Evolutionary conservation across 2,888 invertebrate genomes (phyloP), one percentile per base, ranked within the genome.

Genomic region (Drosophila nr. fundita): DNA sequence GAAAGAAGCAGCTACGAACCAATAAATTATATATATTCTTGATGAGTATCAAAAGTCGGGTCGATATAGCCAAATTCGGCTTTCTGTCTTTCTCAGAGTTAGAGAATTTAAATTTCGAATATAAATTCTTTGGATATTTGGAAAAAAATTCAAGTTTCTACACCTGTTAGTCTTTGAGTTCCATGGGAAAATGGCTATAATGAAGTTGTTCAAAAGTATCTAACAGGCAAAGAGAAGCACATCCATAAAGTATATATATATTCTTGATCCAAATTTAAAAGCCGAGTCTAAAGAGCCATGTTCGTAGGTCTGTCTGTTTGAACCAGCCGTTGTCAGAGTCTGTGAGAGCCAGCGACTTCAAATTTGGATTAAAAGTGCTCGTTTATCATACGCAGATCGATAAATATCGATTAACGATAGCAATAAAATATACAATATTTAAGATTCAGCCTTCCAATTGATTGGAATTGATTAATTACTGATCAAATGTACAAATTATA

Each of bases 371-470:
- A 13, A 2, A 21, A 3, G 6, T 6, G 13, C 0, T 42, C n/a
- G 11, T 6, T 42, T 11, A 6, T n/a, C 11, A 42, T 42, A 2
- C 2, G 6, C 42, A 21, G 0, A 13, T 40, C 40, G 40, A 10
- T 40, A 40, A 40, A 0, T 13, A 13, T 21, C 42, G 42, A 21
- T 42, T 21, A 7, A 7, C 3, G 21, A 13, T 21, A 21, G 21
- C 3, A 45, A 4, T 21, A 4, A 42, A 21, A 0, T 0, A 0
- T 1, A 4, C 13, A 1, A 21, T 21, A 1, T 0, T 4, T 21
- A 4, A 42, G 21, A 21, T 21, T 21, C 21, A 3, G 3, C 13
- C 7, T 13, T 21, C 13, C 13, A 42, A 21, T 42, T 42, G 7
- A 21, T 1, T 24, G 24, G 24, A 24, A 24, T 24, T 24, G 24